Evolutionary conservation across 37 sponge, comb jelly and placozoan species (phyloP).

Genomic region (Hexactinellida sp.): DNA sequence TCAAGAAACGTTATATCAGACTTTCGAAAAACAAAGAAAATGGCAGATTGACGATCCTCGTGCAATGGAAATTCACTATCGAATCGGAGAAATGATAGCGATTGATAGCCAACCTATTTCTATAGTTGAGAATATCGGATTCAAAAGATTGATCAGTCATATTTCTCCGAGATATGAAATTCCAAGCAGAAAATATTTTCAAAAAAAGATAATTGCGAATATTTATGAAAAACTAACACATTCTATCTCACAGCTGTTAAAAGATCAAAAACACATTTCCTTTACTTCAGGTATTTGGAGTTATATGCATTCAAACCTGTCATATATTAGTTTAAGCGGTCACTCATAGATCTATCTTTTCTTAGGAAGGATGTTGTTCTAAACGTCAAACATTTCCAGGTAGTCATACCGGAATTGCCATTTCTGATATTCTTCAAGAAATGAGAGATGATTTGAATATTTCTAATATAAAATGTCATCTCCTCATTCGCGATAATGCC

Average conservation of each 20-base stretch:
- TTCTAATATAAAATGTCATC: background rate
- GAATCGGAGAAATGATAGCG: conserved; percentile 35
- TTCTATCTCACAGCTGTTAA: background rate
- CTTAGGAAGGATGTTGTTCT: conserved; percentile 21
- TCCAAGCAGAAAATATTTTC: conserved; percentile 33
- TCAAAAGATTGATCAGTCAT: conserved; percentile 3
- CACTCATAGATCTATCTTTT: conserved; percentile 26
- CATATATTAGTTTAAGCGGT: conserved; percentile 27
- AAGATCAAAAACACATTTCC: background rate
- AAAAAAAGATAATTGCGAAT: conserved; percentile 14
- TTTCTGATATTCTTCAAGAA: background rate
- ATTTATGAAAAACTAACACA: background rate
- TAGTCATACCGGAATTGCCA: conserved; percentile 30
- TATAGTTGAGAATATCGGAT: conserved; percentile 26
- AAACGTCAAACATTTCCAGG: conserved; percentile 17
- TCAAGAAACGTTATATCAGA: too few species aligned
- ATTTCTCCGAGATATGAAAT: conserved; percentile 23
- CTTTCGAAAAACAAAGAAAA: too few species aligned
- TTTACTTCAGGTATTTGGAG: conserved; percentile 34
- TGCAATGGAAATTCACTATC: conserved; percentile 18
- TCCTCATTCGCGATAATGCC: conserved; percentile 26
- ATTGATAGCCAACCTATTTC: conserved; percentile 28
- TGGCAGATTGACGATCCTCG: conserved; percentile 31
- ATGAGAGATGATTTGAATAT: conserved; percentile 29
- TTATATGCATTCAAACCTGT: conserved; percentile 18